Percentiles rank a stretch among this genome's conserved stretches.
phyloP scores from a whole-genome alignment of 2,113 vertebrate genomes.

The Delphinapterus leucas region DNA sequence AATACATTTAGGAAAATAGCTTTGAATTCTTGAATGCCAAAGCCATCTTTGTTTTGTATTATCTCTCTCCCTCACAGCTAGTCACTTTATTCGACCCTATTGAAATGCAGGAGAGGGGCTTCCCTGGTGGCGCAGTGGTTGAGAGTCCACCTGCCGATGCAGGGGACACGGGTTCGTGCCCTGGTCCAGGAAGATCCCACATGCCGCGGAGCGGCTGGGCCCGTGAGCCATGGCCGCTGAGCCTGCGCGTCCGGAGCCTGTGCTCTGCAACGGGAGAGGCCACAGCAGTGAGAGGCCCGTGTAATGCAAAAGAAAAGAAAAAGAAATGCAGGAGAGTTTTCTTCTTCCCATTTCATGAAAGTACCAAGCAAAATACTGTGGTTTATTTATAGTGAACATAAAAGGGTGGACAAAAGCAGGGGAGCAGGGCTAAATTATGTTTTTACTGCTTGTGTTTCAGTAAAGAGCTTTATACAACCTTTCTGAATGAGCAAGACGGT shows the following conservation, averaged over 20 bases:
- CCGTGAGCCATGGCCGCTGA: too few species aligned
- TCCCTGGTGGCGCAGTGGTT: too few species aligned
- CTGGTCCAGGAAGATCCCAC: too few species aligned
- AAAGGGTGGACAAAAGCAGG: neutral
- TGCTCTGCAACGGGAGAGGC: too few species aligned
- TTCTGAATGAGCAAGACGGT: neutral
- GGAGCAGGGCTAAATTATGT: neutral
- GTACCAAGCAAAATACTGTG: neutral
- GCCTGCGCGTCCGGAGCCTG: too few species aligned
- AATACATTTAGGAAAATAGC: neutral
- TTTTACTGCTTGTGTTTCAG: neutral
- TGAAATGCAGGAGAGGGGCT: neutral
- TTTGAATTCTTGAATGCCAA: neutral
- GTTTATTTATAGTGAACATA: neutral
- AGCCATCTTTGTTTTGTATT: neutral
- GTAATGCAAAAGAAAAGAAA: too few species aligned
- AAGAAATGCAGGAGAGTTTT: neutral
- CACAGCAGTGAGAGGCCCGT: too few species aligned
- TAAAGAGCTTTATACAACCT: neutral
- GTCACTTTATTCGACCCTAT: neutral
- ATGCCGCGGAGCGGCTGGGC: too few species aligned
- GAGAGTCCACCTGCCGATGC: too few species aligned
- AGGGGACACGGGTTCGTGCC: rapidly evolving
- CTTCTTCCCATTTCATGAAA: neutral
- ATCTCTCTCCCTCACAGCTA: neutral